Percentiles rank a stretch among this genome's conserved stretches.
phyloP scores from a whole-genome alignment of 2,113 vertebrate genomes.

The Nipponia nippon region DNA sequence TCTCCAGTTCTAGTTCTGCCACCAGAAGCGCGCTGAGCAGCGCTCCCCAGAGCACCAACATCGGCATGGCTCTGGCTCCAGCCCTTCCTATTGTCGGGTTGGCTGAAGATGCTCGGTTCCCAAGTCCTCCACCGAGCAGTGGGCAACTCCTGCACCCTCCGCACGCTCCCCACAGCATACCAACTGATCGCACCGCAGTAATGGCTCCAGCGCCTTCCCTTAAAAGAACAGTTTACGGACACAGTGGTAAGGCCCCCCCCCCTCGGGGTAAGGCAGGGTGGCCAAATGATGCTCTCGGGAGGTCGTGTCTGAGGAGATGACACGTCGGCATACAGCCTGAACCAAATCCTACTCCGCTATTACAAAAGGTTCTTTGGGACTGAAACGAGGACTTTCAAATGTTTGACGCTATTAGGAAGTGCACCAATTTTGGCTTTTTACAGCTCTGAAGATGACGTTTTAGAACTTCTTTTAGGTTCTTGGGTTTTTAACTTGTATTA shows the following conservation, averaged over 20 bases:
- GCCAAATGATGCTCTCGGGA: not conserved
- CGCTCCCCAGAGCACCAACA: not conserved
- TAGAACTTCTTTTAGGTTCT: not conserved
- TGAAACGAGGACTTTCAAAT: not conserved
- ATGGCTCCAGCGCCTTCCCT: constrained; percentile 40
- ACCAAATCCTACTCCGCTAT: not conserved
- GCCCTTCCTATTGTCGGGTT: not conserved
- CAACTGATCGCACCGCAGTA: not conserved
- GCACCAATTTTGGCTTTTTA: not conserved
- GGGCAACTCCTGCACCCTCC: constrained; percentile 22
- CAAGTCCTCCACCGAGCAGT: not conserved
- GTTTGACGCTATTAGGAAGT: not conserved
- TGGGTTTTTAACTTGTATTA: not conserved
- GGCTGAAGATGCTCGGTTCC: not conserved
- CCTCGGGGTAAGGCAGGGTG: not conserved
- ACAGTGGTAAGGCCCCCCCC: not conserved
- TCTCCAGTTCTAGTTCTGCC: constrained; percentile 45
- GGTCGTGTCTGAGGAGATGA: not conserved
- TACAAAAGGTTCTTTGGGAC: not conserved
- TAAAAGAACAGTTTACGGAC: not conserved
- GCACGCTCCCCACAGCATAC: not conserved
- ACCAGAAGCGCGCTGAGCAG: not conserved
- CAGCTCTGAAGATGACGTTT: not conserved
- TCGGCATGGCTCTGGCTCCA: constrained; percentile 36
- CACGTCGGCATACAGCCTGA: not conserved